Evolutionary conservation across 2,888 invertebrate genomes (phyloP), one percentile per base, ranked within the genome.

Genomic region (Junonia oenone): DNA sequence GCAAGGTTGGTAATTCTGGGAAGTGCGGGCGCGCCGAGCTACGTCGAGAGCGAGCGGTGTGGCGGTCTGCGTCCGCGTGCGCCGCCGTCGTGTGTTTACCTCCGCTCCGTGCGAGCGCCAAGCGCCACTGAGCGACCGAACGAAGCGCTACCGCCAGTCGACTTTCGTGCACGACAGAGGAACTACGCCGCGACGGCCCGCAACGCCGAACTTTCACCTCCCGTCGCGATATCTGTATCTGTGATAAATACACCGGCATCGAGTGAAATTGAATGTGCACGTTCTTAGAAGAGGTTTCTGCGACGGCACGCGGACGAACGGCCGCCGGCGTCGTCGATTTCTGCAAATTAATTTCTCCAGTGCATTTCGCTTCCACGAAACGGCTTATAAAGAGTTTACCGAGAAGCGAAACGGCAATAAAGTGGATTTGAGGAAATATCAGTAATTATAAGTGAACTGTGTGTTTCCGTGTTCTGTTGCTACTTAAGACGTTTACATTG

Each of bases 321-420:
- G 71, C 75, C 73, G 75, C 72, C 72, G 65, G 72, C 76, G 73
- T 70, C 75, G 77, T 75, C 75, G 75, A 76, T 81, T 87, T 82
- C 87, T 81, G 85, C 85, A 83, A 89, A 88, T 81, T 86, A 86
- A 84, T 88, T 88, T 88, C 88, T 87, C 84, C 83, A 73, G 80
- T 81, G 81, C 77, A 76, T 77, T 78, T 76, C 74, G 77, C 68
- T 89, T 88, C 90, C 79, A 76, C 81, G 90, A 88, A 90, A 84
- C 83, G 76, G 84, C 79, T 85, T 84, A 76, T 84, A 85, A 81
- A 88, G 86, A 86, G 87, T 87, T 86, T 89, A 87, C 90, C 64
- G 76, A 82, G 90, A 90, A 88, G 67, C 83, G 81, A 81, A 81
- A 78, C 84, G 78, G 82, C 75, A 76, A 76, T 87, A 86, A 86